These are phyloP conservation scores for Artemisiospiza belli DNA, from an alignment of 2,113 vertebrate species.

Conservation along the genomic window DNA sequence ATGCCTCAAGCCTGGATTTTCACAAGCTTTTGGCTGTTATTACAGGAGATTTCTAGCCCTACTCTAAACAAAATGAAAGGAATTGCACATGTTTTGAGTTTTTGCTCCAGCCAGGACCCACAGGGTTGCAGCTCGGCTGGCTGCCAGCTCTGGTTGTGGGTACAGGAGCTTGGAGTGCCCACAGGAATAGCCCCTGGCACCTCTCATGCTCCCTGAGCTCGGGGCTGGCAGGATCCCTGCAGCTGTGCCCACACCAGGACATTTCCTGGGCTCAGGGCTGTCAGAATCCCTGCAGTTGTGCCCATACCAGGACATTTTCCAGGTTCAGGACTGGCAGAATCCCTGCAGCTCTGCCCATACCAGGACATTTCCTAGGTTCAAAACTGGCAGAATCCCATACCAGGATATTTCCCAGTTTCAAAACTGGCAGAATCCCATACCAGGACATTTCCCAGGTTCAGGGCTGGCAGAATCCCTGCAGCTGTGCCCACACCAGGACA, in stretches of 20 bases:
- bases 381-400: too few species aligned
- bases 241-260: neutral
- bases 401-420: too few species aligned
- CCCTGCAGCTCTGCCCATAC: too few species aligned
- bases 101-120: neutral
- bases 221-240: neutral
- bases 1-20: neutral
- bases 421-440: neutral
- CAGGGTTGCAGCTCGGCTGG: accelerated
- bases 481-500: too few species aligned
- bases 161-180: neutral
- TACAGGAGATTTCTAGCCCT: neutral
- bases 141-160: neutral
- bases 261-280: too few species aligned
- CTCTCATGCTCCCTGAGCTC: neutral
- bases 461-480: too few species aligned
- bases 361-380: too few species aligned
- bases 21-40: neutral
- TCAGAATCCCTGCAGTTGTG: too few species aligned
- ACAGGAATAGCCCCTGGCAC: accelerated
- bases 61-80: neutral
- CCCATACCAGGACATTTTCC: too few species aligned
- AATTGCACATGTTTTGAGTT: accelerated
- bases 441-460: neutral
- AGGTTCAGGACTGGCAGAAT: too few species aligned